Evolutionary conservation across 2,888 invertebrate genomes (phyloP).

Genomic region (Formica aserva): DNA sequence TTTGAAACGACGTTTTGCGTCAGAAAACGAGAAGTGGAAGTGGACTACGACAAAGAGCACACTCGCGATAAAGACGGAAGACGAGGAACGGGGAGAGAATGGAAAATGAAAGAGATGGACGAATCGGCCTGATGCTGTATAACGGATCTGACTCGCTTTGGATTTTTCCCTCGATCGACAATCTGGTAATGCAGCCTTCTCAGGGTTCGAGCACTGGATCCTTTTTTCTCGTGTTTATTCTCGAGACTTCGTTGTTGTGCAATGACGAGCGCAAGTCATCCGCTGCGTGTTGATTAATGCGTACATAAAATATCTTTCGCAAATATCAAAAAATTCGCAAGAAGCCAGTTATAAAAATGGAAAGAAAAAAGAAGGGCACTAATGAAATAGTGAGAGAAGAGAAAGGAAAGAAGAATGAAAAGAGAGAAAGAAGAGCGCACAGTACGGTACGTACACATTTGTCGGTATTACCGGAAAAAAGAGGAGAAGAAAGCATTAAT

Average conservation of each 20-base stretch:
- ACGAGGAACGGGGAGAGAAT: not conserved
- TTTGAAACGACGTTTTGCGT: constrained; percentile 35
- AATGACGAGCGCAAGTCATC: not conserved
- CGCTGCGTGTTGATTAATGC: constrained; percentile 12
- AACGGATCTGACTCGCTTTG: constrained; percentile 53
- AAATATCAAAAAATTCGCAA: constrained; percentile 25
- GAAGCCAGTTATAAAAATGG: not conserved
- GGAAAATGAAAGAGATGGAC: constrained; percentile 40
- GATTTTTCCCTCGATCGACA: constrained; percentile 46
- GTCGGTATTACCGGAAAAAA: constrained; percentile 49
- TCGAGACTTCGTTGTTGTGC: not conserved
- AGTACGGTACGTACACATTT: constrained; percentile 38
- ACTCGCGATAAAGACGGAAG: constrained; percentile 19
- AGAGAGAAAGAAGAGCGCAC: not conserved
- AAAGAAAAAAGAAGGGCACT: not conserved
- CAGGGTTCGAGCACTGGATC: not conserved
- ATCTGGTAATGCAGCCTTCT: constrained; percentile 56
- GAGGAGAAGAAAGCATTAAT: constrained; percentile 63
- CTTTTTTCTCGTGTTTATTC: constrained; percentile 26
- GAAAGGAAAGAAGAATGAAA: not conserved
- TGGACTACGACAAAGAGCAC: constrained; percentile 49
- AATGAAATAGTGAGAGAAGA: not conserved
- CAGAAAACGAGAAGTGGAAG: constrained; percentile 47
- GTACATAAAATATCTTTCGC: constrained; percentile 12
- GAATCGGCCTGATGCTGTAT: constrained; percentile 35